These are phyloP conservation scores for Procambarus virginalis DNA, from an alignment of 1,140 invertebrate species.

Conservation along the genomic window DNA sequence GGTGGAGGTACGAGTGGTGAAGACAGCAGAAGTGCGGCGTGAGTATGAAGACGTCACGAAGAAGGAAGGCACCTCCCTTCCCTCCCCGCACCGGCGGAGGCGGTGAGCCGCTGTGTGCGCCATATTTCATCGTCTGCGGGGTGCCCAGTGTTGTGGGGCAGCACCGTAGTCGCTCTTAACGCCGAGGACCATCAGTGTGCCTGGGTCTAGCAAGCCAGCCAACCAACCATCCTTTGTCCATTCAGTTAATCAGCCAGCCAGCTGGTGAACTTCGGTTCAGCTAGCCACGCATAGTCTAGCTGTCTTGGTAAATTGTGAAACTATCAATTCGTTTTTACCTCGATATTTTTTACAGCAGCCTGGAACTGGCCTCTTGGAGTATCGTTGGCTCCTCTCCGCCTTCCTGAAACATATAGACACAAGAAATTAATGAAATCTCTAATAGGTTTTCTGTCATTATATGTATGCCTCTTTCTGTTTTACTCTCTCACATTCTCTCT, in stretches of 20 bases:
- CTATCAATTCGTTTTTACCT: slow-evolving; percentile 2
- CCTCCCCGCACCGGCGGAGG: slow-evolving; percentile 1
- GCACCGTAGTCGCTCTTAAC: slow-evolving; percentile 15
- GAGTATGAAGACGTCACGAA: slow-evolving; percentile 43
- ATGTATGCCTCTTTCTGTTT: no score
- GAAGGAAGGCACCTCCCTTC: slow-evolving; percentile 21
- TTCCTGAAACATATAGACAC: no score
- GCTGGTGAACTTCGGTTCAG: no score
- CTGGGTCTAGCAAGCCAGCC: neutral
- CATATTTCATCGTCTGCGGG: slow-evolving; percentile 59
- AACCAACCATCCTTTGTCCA: no score
- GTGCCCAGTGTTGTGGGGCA: slow-evolving; percentile 43
- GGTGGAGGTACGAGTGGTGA: neutral
- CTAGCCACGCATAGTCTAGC: slow-evolving; percentile 4
- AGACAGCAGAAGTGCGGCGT: slow-evolving; percentile 14
- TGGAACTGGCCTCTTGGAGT: no score
- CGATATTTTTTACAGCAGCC: neutral
- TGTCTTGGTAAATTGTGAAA: slow-evolving; percentile 14
- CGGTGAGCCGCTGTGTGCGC: slow-evolving; percentile 29
- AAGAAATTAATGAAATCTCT: no score
- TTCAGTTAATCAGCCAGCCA: no score
- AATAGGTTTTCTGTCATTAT: no score
- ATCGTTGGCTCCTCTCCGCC: no score
- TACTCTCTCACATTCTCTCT: no score
- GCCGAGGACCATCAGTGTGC: neutral